These are phyloP conservation scores for Danio jaintianensis DNA, from an alignment of 2,797 vertebrate genomes.

Conservation along the genomic window DNA sequence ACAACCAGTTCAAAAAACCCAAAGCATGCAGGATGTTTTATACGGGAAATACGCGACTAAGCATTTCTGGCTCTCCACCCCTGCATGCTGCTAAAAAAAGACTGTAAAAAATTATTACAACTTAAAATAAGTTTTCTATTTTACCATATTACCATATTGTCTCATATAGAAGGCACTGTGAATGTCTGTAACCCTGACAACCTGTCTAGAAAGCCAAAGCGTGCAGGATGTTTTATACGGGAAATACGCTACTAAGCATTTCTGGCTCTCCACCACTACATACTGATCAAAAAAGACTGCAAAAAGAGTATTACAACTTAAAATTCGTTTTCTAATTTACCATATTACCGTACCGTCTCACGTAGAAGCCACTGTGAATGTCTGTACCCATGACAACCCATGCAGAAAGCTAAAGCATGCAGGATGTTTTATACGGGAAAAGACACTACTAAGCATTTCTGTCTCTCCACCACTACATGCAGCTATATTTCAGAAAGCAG, in stretches of 20 bases:
- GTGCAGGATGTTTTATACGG: slow-evolving; percentile 72
- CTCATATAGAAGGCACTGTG: too few relatives aligned
- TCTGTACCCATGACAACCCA: too few relatives aligned
- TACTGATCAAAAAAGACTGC: background rate
- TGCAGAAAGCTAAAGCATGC: too few relatives aligned
- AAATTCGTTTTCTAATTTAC: background rate
- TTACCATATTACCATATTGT: too few relatives aligned
- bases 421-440: slow-evolving; percentile 70
- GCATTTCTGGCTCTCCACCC: background rate
- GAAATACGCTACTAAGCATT: slow-evolving; percentile 16
- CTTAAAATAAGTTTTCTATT: background rate
- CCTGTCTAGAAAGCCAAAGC: too few relatives aligned
- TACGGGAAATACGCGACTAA: slow-evolving; percentile 54
- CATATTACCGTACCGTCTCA: too few relatives aligned
- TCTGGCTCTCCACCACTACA: background rate
- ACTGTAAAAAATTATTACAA: background rate
- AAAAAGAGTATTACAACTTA: background rate
- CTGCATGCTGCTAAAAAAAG: background rate
- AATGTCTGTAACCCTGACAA: too few relatives aligned
- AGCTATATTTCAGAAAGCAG: slow-evolving; percentile 52
- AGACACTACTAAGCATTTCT: slow-evolving; percentile 6
- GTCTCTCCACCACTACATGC: background rate
- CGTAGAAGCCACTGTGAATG: too few relatives aligned
- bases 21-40: slow-evolving; percentile 73
- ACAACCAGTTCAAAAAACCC: too few relatives aligned